Evolutionary conservation across 2,113 vertebrate genomes (phyloP), one percentile per base, ranked within the genome.

Genomic region (Furnarius figulus): DNA sequence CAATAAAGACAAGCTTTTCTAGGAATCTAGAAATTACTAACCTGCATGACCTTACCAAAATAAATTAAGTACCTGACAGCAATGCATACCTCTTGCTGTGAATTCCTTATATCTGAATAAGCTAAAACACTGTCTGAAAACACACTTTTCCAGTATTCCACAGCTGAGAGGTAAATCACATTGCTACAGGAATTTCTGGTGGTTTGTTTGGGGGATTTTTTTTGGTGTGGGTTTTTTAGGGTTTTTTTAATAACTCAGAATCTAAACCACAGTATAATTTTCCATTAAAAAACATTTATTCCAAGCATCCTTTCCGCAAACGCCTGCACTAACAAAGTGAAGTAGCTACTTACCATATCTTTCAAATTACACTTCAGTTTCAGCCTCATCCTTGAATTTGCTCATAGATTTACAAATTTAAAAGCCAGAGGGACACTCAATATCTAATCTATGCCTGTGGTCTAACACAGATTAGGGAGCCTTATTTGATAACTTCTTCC

Each of bases 161-260:
- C 5, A 9, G 24, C 13, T 55, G 35, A 49, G 24, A 67, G 12
- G 33, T 20, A 79, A 79, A 74, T 15, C 3, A 1, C 31, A 44
- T 35, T 53, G n/a, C n/a, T 67, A 62, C 52, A 44, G 23, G 12
- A 50, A 61, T 71, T 47, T 68, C n/a, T 70, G 19, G 12, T 66
- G 15, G 0, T 46, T 39, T 65, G 3, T 1, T 25, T 59, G 28
- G 23, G 12, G 35, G 12, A 12, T 5, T 4, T 12, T 9, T 9
- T 27, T 61, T 33, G 23, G 12, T 11, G 20, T 31, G 30, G 5
- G 2, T 39, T 33, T 44, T 11, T 66, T 13, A 18, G 44, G 17
- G 33, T 66, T 5, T 72, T 78, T 52, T 37, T 22, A 42, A 11
- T 50, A 84, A 66, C 24, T 46, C 33, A 19, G 33, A 76, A 72